These are phyloP conservation scores for Amyelois transitella DNA, from an alignment of 1,140 invertebrate species.

Conservation along the genomic window DNA sequence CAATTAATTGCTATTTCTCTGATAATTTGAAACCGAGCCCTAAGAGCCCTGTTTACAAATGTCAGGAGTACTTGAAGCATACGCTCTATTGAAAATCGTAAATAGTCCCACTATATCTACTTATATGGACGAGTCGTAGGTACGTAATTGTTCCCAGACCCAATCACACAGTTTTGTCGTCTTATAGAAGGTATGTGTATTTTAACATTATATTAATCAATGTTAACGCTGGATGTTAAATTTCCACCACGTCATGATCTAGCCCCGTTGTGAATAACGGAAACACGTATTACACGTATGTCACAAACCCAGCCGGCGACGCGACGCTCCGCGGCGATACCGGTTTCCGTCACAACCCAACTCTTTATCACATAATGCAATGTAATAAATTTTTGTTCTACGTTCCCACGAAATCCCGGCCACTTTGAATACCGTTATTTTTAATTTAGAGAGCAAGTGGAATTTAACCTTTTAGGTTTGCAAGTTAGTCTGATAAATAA, in stretches of 20 bases:
- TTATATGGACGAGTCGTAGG: no score
- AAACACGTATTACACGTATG: background rate
- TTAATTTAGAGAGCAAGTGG: background rate
- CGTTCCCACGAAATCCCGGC: background rate
- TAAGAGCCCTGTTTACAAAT: no score
- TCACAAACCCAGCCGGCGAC: background rate
- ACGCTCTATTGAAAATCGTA: no score
- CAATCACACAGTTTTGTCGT: no score
- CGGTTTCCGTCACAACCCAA: background rate
- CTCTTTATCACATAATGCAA: background rate
- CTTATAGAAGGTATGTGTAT: no score
- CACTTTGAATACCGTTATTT: background rate
- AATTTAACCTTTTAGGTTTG: constrained; percentile 11
- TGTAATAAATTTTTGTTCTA: background rate
- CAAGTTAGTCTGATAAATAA: no score
- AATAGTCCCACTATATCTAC: no score
- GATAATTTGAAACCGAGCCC: no score
- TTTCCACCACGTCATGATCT: background rate
- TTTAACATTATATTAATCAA: background rate
- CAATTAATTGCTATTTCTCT: no score
- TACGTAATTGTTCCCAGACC: no score
- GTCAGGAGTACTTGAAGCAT: no score
- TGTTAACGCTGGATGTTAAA: background rate
- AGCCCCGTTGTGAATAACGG: background rate
- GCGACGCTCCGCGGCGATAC: background rate